Base-by-base conservation (phyloP, 1,140 invertebrate species). In the Diprion similis region DNA sequence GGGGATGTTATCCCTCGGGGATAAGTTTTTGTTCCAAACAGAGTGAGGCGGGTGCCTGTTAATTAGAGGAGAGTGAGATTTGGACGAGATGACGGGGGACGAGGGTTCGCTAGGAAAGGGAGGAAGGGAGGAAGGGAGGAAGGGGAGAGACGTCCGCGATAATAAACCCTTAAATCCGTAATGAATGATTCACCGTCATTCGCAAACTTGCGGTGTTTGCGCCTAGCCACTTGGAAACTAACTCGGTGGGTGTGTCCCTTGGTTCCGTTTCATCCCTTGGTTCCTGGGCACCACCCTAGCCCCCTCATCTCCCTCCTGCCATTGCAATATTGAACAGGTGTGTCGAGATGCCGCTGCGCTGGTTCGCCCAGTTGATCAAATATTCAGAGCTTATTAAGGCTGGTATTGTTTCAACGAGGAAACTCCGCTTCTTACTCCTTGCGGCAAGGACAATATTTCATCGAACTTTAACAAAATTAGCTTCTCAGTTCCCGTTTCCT, bases 161-260 rank as follows among this genome's bases (percentile, higher is more conserved):
- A 37, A 59, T 59, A 11, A 59, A 11, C 51, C 51, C 51, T 59
- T 59, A 59, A 59, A 59, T 17, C 51, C 51, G 51, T 59, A 59
- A 59, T 59, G 51, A 59, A 59, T 59, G 51, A 59, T 59, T 59
- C 51, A 59, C 51, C 51, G 51, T 59, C 51, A 59, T 59, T 59
- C 51, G 51, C 51, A 59, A 59, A 59, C 51, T 59, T 59, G 51
- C 51, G 51, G 51, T 59, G n/a, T 59, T 59, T 17, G 11, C 11
- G 51, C 51, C 11, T 15, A 59, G 51, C 51, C 51, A 59, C 8
- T 59, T 59, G n/a, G 11, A 59, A 59, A 59, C 51, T 59, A 59
- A 59, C 51, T 59, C 2, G 24, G 24, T 37, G 51, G 11, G 51
- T 59, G n/a, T 59, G 51, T 59, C 51, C 51, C 51, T 15, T 37